phyloP scores from a whole-genome alignment of 2,888 invertebrate genomes.

The Cetonia aurata region DNA sequence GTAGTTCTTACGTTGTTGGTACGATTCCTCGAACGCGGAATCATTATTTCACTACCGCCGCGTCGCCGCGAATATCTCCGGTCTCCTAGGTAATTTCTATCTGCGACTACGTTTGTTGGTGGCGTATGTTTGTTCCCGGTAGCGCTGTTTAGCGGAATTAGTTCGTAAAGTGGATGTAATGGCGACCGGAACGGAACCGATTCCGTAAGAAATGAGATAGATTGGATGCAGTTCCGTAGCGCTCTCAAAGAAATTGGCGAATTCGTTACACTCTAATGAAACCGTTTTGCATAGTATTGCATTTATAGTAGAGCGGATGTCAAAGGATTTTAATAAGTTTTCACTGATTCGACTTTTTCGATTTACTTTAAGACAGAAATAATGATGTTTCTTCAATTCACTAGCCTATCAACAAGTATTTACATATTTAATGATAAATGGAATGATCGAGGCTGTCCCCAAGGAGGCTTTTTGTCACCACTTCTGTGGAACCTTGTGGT shows the following conservation, averaged over 20 bases:
- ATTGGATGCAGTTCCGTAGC: background rate
- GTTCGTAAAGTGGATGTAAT: conserved; percentile 40
- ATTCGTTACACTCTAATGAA: background rate
- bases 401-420: too few relatives aligned
- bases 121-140: conserved; percentile 24
- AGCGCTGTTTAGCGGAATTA: conserved; percentile 30
- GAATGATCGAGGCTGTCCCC: too few relatives aligned
- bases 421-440: too few relatives aligned
- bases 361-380: too few relatives aligned
- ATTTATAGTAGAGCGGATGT: too few relatives aligned
- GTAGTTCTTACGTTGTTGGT: conserved; percentile 9
- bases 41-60: conserved; percentile 23
- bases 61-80: background rate
- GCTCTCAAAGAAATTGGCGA: conserved; percentile 3
- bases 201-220: conserved; percentile 11
- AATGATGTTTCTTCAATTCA: too few relatives aligned
- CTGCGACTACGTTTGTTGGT: conserved; percentile 3
- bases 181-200: conserved; percentile 8
- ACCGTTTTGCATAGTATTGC: conserved; percentile 9
- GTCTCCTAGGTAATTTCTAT: conserved; percentile 19
- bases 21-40: conserved; percentile 8
- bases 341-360: too few relatives aligned
- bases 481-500: too few relatives aligned
- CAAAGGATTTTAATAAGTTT: too few relatives aligned
- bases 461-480: too few relatives aligned